These are phyloP conservation scores for Julus scandinavius DNA, from an alignment of 2,888 invertebrate species.

Conservation along the genomic window DNA sequence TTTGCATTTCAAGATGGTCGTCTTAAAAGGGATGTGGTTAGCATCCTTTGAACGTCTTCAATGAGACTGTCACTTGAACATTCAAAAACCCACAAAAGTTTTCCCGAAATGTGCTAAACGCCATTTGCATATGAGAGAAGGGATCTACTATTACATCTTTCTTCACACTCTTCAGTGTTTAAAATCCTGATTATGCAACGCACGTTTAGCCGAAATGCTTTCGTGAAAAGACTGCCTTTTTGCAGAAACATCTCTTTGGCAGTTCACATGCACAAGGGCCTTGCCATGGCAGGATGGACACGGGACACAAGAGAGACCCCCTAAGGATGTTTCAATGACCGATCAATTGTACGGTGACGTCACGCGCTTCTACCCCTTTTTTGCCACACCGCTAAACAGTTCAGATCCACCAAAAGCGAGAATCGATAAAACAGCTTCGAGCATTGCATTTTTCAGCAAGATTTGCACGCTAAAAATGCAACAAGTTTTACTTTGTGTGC, in stretches of 20 bases:
- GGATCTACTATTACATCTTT: constrained; percentile 39
- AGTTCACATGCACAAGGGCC: background rate
- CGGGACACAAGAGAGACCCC: background rate
- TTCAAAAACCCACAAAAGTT: constrained; percentile 24
- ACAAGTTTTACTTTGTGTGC: constrained; percentile 6
- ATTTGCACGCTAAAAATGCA: constrained; percentile 2
- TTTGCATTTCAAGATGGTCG: constrained; percentile 37
- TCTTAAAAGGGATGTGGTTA: constrained; percentile 42
- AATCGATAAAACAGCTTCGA: constrained; percentile 12
- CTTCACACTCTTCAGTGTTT: constrained; percentile 1
- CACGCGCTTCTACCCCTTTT: background rate
- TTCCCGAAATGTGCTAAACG: constrained; percentile 41
- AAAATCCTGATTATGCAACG: constrained; percentile 34
- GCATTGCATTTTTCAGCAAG: background rate
- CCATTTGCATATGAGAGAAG: constrained; percentile 15
- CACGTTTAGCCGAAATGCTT: background rate
- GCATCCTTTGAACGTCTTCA: constrained; percentile 13
- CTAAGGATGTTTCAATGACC: background rate
- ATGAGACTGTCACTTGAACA: constrained; percentile 35
- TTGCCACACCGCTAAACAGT: background rate
- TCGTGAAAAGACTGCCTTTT: constrained; percentile 1
- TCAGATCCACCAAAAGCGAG: background rate
- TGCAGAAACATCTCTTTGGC: background rate
- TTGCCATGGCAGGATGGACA: background rate
- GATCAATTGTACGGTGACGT: constrained; percentile 21